These are phyloP conservation scores for Drosophila nr. perissopoda DNA, from an alignment of 2,888 invertebrate species.

Conservation along the genomic window DNA sequence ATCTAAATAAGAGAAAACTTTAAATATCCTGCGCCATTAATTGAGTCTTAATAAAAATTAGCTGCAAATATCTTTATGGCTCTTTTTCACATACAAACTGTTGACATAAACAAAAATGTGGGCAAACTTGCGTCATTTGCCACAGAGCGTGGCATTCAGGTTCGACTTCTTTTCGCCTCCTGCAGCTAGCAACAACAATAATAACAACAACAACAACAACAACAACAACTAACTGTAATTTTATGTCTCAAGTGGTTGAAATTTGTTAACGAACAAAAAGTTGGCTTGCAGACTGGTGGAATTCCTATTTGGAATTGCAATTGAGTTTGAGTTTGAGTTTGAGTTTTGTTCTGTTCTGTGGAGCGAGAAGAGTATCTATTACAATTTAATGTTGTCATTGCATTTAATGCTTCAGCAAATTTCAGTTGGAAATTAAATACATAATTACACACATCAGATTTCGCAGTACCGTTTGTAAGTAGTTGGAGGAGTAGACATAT, in stretches of 20 bases:
- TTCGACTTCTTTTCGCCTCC: slow-evolving; percentile 28
- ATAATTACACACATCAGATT: slow-evolving; percentile 59
- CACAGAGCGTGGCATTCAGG: slow-evolving; percentile 36
- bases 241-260: slow-evolving; percentile 64
- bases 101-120: slow-evolving; percentile 27
- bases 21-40: not conserved
- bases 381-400: slow-evolving; percentile 72
- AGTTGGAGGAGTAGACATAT: not conserved
- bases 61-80: slow-evolving; percentile 21
- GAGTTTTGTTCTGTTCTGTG: not conserved
- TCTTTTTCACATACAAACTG: slow-evolving; percentile 26
- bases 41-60: slow-evolving; percentile 1
- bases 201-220: no score
- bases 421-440: slow-evolving; percentile 47
- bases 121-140: slow-evolving; percentile 29
- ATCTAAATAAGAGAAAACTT: not conserved
- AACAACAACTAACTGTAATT: slow-evolving; percentile 61
- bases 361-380: slow-evolving; percentile 43
- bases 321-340: slow-evolving; percentile 11
- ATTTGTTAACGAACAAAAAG: slow-evolving; percentile 44
- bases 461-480: slow-evolving; percentile 47
- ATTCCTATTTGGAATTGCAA: slow-evolving; percentile 3
- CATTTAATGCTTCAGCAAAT: slow-evolving; percentile 72
- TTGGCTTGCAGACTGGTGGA: slow-evolving; percentile 40
- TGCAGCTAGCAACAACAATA: slow-evolving; percentile 11